Conservation (phyloP, 1,140 invertebrate genomes). For the Tetramorium simillimum region DNA sequence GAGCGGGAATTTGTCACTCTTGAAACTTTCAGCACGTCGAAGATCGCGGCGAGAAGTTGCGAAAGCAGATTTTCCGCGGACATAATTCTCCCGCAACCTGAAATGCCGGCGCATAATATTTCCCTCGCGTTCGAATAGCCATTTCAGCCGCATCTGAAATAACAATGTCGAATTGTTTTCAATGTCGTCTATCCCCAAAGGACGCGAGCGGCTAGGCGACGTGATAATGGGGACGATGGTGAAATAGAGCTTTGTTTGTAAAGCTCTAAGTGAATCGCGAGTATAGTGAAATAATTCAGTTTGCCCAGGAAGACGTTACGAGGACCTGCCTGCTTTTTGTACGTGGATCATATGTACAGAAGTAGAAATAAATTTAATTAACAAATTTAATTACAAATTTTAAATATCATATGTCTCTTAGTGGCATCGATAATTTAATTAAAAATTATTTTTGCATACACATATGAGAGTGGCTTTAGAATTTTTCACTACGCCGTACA, state of each 20-base stretch:
- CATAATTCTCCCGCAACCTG: neutral
- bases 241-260: neutral
- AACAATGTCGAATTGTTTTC: constrained; percentile 21
- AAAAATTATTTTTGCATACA: neutral
- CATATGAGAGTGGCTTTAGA: neutral
- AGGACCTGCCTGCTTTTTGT: neutral
- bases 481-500: neutral
- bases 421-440: neutral
- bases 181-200: constrained; percentile 6
- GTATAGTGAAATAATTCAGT: neutral
- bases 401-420: neutral
- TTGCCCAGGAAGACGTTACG: neutral
- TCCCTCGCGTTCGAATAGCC: neutral
- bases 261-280: neutral
- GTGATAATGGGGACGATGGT: neutral
- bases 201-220: neutral
- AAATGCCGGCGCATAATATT: constrained; percentile 18
- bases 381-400: neutral
- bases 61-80: neutral
- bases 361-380: neutral
- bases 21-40: neutral
- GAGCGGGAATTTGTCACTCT: neutral
- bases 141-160: constrained; percentile 23
- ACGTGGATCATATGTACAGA: neutral
- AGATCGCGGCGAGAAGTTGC: neutral